These are phyloP conservation scores for Andrena minutula DNA, from an alignment of 2,888 invertebrate species.

Conservation along the genomic window DNA sequence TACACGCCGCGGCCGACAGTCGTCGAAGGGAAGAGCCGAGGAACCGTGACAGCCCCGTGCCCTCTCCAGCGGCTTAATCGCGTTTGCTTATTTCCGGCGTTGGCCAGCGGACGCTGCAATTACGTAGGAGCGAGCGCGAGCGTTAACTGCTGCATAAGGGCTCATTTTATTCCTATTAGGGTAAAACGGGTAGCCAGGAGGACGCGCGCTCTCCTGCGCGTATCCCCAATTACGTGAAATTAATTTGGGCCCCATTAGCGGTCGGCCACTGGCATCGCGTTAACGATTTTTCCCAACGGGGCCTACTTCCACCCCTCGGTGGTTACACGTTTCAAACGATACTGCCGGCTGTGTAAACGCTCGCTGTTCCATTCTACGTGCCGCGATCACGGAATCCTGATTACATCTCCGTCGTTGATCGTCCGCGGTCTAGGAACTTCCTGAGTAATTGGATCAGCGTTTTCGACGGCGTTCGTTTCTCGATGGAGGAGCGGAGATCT, in stretches of 20 bases:
- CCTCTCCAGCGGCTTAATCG: slow-evolving; percentile 77
- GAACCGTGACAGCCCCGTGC: slow-evolving; percentile 79
- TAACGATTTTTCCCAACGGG: slow-evolving; percentile 80
- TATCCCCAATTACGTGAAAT: slow-evolving; percentile 83
- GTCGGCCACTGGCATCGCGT: slow-evolving; percentile 70
- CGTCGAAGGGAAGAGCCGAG: slow-evolving; percentile 68
- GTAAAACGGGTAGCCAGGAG: slow-evolving; percentile 81
- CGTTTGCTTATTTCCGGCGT: slow-evolving; percentile 83
- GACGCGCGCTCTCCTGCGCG: slow-evolving; percentile 36
- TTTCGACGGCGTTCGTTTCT: background rate
- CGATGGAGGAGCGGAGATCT: slow-evolving; percentile 10
- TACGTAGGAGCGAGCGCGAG: slow-evolving; percentile 67
- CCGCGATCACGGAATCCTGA: background rate
- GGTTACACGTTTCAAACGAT: background rate
- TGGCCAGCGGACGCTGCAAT: slow-evolving; percentile 75
- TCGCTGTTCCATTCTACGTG: background rate
- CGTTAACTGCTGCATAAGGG: slow-evolving; percentile 72
- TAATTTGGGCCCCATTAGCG: slow-evolving; percentile 83
- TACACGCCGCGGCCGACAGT: slow-evolving; percentile 22
- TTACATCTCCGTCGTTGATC: background rate
- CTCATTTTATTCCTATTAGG: slow-evolving; percentile 84
- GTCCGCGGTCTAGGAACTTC: background rate
- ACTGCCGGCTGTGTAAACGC: background rate
- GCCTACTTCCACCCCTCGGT: background rate
- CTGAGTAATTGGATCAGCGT: background rate